Conservation (phyloP, 1,140 invertebrate genomes). For the Eupeodes corollae region DNA sequence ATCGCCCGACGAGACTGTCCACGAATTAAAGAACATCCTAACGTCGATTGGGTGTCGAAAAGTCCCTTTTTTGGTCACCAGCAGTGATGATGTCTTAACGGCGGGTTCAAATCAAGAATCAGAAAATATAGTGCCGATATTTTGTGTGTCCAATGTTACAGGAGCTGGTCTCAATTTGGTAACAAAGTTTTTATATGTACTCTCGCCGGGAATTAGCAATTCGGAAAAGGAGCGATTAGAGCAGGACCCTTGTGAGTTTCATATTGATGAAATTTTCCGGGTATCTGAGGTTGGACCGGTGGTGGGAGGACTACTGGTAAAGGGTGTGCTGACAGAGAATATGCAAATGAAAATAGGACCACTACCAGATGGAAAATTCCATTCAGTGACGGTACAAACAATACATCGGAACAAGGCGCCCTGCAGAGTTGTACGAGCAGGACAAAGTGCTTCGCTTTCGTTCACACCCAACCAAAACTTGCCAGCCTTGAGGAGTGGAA, state of each 20-base stretch:
- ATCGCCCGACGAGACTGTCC: slow-evolving; percentile 46
- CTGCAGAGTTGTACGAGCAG: slow-evolving; percentile 73
- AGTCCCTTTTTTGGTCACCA: slow-evolving; percentile 54
- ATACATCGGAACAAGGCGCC: slow-evolving; percentile 86
- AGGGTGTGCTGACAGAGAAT: slow-evolving; percentile 77
- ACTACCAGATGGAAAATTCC: slow-evolving; percentile 69
- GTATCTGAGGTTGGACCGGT: slow-evolving; percentile 70
- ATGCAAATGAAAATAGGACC: slow-evolving; percentile 54
- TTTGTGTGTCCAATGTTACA: slow-evolving; percentile 89
- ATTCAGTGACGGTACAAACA: slow-evolving; percentile 63
- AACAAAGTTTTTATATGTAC: slow-evolving; percentile 63
- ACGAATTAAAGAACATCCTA: slow-evolving; percentile 52
- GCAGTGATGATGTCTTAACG: slow-evolving; percentile 60
- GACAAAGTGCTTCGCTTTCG: slow-evolving; percentile 84
- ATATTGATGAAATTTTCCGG: slow-evolving; percentile 87
- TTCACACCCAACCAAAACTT: slow-evolving; percentile 46
- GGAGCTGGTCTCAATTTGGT: slow-evolving; percentile 73
- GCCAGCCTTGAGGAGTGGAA: slow-evolving; percentile 63
- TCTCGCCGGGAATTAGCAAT: slow-evolving; percentile 56
- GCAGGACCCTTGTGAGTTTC: slow-evolving; percentile 71
- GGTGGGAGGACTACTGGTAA: slow-evolving; percentile 73
- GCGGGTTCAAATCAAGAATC: slow-evolving; percentile 50
- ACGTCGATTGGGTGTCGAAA: slow-evolving; percentile 51
- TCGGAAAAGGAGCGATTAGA: slow-evolving; percentile 62
- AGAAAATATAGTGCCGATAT: slow-evolving; percentile 70